A percentile compares a stretch with the other conserved stretches of the same genome.
Conservation (phyloP, 2,113 vertebrate genomes). For the Indri indri region DNA sequence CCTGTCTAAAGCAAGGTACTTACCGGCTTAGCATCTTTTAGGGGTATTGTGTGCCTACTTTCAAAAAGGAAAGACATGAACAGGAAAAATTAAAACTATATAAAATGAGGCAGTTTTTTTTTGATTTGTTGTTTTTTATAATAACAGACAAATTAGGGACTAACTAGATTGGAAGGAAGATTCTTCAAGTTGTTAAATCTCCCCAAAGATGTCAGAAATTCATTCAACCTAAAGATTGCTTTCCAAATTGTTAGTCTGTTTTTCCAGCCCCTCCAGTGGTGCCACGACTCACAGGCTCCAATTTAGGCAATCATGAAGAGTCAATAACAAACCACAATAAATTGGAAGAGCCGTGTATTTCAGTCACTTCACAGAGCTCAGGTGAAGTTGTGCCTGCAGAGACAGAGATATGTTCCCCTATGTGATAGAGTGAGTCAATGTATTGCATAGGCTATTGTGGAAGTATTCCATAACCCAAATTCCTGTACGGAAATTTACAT, state of each 20-base stretch:
- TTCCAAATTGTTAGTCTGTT: neutral
- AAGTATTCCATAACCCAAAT: constrained; percentile 5
- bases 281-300: neutral
- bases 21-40: neutral
- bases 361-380: neutral
- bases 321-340: neutral
- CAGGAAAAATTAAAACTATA: neutral
- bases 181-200: neutral
- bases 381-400: neutral
- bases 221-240: neutral
- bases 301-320: neutral
- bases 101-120: neutral
- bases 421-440: neutral
- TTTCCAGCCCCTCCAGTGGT: neutral
- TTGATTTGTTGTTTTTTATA: neutral
- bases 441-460: neutral
- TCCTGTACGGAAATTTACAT: neutral
- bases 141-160: neutral
- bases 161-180: neutral
- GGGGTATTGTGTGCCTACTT: neutral
- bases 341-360: neutral
- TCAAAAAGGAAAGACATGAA: neutral
- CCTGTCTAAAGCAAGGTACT: neutral
- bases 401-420: neutral
- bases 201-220: neutral